phyloP scores from a whole-genome alignment of 2,888 invertebrate species.

The Corythucha ciliata region DNA sequence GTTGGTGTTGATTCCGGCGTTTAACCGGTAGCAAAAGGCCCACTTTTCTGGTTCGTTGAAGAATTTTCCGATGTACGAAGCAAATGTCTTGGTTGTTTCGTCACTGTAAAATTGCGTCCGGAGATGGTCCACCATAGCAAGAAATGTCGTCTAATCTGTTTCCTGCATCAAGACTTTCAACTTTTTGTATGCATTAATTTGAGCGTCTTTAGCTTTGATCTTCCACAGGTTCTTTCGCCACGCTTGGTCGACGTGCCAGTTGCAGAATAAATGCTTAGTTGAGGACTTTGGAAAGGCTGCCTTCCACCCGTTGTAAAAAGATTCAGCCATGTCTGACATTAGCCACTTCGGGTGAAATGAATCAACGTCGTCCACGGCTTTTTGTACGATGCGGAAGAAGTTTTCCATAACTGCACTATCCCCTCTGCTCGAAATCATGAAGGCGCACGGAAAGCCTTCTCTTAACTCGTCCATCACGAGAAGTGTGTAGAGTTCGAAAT shows the following conservation, averaged over 20 bases:
- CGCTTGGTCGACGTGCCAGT: conserved; percentile 32
- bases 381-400: neutral
- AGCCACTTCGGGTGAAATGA: conserved; percentile 24
- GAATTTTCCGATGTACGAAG: conserved; percentile 29
- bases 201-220: conserved; percentile 26
- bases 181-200: conserved; percentile 1
- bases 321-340: conserved; percentile 32
- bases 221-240: conserved; percentile 33
- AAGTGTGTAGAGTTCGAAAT: no score
- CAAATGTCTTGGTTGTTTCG: conserved; percentile 29
- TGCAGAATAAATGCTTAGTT: conserved; percentile 15
- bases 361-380: neutral
- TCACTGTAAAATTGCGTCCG: conserved; percentile 22
- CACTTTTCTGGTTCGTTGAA: conserved; percentile 18
- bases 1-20: conserved; percentile 22
- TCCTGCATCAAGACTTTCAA: conserved; percentile 9
- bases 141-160: conserved; percentile 5
- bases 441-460: conserved; percentile 8
- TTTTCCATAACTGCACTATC: neutral
- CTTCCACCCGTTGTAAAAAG: conserved; percentile 33
- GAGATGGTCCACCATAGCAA: neutral
- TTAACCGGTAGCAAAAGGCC: conserved; percentile 22
- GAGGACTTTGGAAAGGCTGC: conserved; percentile 28
- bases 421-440: conserved; percentile 3
- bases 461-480: no score